Percentiles rank a stretch among this genome's conserved stretches.
phyloP scores from a whole-genome alignment of 2,797 vertebrate species.

The Malurus leucopterus region DNA sequence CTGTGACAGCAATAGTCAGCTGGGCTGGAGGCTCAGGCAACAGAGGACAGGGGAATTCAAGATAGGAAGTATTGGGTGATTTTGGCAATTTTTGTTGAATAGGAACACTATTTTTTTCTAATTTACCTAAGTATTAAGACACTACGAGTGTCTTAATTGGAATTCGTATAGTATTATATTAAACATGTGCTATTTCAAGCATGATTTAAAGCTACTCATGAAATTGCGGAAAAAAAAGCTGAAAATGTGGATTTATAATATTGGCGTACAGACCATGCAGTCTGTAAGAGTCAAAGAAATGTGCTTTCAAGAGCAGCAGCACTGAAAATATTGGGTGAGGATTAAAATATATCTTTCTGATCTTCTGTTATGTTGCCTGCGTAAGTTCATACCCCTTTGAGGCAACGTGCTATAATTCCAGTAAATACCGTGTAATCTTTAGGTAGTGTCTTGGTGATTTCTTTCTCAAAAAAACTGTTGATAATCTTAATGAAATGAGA shows the following conservation, averaged over 20 bases:
- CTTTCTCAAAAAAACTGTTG: background rate
- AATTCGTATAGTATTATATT: background rate
- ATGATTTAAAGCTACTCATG: background rate
- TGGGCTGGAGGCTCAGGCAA: background rate
- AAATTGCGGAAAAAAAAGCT: background rate
- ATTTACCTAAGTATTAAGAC: background rate
- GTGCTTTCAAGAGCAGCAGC: background rate
- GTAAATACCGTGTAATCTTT: background rate
- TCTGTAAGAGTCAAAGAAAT: background rate
- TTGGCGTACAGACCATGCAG: rapidly evolving
- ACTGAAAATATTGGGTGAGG: background rate
- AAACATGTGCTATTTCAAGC: background rate
- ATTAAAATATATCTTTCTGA: constrained; percentile 14
- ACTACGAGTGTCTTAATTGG: background rate
- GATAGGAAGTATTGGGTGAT: background rate
- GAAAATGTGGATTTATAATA: background rate
- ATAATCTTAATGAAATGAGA: background rate
- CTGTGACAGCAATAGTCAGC: background rate
- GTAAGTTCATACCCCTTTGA: background rate
- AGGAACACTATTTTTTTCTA: background rate
- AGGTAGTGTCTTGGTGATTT: background rate
- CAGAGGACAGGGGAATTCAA: background rate
- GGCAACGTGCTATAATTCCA: background rate
- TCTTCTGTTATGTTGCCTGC: background rate
- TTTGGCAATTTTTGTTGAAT: background rate